Evolutionary conservation across 1,140 invertebrate genomes (phyloP).

Genomic region (Maconellicoccus hirsutus): DNA sequence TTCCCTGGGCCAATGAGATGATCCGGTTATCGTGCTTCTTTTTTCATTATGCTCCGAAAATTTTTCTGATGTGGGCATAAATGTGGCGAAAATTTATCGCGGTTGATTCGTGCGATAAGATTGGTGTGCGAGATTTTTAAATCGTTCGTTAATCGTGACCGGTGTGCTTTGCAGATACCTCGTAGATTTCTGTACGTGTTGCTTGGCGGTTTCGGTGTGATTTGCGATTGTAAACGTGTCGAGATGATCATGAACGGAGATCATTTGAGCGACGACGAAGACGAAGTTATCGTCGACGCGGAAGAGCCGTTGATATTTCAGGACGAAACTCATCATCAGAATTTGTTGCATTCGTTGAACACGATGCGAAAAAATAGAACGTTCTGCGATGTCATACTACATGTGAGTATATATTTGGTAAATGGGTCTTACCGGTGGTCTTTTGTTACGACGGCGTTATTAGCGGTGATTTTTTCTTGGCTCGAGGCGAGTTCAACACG

Average conservation of each 20-base stretch:
- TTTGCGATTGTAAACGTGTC: neutral
- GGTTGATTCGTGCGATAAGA: no score
- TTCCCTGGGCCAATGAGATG: no score
- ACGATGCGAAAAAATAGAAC: constrained; percentile 61
- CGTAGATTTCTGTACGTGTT: neutral
- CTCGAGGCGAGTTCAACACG: neutral
- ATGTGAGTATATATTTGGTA: constrained; percentile 42
- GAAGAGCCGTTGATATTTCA: constrained; percentile 34
- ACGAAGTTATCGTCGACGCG: constrained; percentile 18
- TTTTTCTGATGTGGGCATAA: no score
- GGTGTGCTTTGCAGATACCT: neutral
- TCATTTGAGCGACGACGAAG: constrained; percentile 14
- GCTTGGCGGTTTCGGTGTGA: neutral
- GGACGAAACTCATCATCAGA: constrained; percentile 42
- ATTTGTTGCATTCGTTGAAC: constrained; percentile 51
- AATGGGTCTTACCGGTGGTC: neutral
- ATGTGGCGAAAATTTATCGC: no score
- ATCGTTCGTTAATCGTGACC: no score
- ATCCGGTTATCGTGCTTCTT: no score
- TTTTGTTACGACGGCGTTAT: neutral
- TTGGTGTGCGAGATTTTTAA: no score
- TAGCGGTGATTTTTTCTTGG: neutral
- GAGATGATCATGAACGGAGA: neutral
- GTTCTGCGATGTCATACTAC: constrained; percentile 67
- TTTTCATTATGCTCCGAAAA: no score